phyloP scores from a whole-genome alignment of 2,797 vertebrate genomes.

The Chrysocyon brachyurus region DNA sequence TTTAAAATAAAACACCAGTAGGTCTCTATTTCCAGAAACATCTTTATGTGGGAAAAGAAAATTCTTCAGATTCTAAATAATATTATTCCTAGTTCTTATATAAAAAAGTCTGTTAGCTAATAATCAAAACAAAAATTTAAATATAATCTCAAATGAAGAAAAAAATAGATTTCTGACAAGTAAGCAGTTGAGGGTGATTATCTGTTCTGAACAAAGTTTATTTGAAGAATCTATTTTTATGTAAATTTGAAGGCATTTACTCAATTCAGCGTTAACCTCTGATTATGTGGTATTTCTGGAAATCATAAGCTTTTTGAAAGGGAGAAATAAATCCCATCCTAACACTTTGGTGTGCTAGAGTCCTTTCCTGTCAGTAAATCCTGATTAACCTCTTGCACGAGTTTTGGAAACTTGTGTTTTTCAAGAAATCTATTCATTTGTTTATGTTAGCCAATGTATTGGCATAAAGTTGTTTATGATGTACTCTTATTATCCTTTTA shows the following conservation, averaged over 20 bases:
- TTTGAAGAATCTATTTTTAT: constrained; percentile 30
- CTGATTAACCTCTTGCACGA: neutral
- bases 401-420: neutral
- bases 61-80: neutral
- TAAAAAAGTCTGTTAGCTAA: neutral
- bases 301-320: neutral
- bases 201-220: neutral
- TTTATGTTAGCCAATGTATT: neutral
- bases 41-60: neutral
- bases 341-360: neutral
- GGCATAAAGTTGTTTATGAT: neutral
- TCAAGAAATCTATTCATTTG: neutral
- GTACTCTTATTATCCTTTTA: neutral
- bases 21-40: neutral
- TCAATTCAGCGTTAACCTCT: neutral
- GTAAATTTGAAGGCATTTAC: neutral
- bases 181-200: neutral
- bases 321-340: neutral
- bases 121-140: constrained; percentile 39
- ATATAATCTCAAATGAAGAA: constrained; percentile 7
- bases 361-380: neutral
- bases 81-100: neutral
- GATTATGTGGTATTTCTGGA: neutral
- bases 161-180: neutral
- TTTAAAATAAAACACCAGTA: neutral